These are phyloP conservation scores for Globicephala melas DNA, from an alignment of 2,113 vertebrate genomes.

Conservation along the genomic window DNA sequence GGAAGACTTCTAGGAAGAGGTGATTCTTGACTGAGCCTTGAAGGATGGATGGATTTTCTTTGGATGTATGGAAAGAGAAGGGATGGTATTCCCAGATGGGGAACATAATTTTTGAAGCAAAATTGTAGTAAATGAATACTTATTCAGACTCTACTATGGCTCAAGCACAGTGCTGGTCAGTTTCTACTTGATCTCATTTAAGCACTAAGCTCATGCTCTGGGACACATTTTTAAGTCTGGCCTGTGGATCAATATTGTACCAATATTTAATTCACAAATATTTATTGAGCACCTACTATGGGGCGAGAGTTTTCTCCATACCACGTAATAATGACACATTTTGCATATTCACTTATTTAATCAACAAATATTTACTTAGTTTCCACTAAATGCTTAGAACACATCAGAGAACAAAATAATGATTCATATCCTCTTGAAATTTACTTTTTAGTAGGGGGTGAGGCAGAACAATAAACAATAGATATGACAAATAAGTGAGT, in stretches of 20 bases:
- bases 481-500: neutral
- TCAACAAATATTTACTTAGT: neutral
- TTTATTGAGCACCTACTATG: neutral
- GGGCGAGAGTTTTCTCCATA: neutral
- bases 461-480: neutral
- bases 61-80: neutral
- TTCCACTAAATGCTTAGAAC: neutral
- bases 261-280: neutral
- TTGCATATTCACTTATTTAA: neutral
- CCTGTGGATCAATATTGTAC: neutral
- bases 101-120: neutral
- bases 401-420: neutral
- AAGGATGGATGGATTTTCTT: neutral
- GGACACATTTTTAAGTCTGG: neutral
- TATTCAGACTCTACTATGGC: neutral
- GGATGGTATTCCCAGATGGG: neutral
- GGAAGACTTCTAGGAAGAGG: neutral
- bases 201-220: neutral
- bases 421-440: neutral
- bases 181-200: neutral
- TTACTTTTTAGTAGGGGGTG: neutral
- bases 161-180: neutral
- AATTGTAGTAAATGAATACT: neutral
- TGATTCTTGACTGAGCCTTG: neutral
- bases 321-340: neutral